phyloP scores from a whole-genome alignment of 2,888 invertebrate genomes.

The Cephalotes varians region DNA sequence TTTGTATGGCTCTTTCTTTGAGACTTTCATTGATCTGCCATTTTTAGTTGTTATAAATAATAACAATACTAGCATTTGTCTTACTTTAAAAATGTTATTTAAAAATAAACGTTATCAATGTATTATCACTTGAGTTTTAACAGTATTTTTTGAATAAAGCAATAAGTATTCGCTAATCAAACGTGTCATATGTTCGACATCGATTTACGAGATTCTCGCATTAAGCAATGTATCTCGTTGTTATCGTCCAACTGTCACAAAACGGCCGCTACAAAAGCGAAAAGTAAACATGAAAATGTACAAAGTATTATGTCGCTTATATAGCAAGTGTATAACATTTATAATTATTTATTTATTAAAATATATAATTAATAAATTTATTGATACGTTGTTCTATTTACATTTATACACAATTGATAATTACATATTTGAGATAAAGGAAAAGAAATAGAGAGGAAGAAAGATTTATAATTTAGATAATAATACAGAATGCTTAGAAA shows the following conservation, averaged over 20 bases:
- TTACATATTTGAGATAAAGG: background rate
- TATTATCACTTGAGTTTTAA: background rate
- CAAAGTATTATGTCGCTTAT: background rate
- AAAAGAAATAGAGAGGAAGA: background rate
- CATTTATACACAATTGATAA: background rate
- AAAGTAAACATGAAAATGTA: background rate
- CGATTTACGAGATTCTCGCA: constrained; percentile 2
- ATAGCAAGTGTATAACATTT: background rate
- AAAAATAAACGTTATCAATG: constrained; percentile 2
- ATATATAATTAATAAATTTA: background rate
- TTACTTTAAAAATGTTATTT: constrained; percentile 7
- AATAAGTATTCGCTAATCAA: background rate
- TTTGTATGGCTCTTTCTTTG: background rate
- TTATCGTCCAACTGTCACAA: constrained; percentile 36
- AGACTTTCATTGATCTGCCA: background rate
- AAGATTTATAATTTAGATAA: background rate
- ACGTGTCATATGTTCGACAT: constrained; percentile 5
- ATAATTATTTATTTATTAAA: too few relatives aligned
- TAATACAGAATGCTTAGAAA: background rate
- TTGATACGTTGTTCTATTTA: background rate
- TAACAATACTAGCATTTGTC: background rate
- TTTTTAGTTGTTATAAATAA: background rate
- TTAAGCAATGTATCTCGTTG: constrained; percentile 20
- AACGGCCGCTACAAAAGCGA: background rate
- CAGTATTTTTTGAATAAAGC: background rate